Percentiles rank a stretch among this genome's conserved stretches.
Conservation (phyloP, 1,140 invertebrate species). For the Armadillidium nasatum region DNA sequence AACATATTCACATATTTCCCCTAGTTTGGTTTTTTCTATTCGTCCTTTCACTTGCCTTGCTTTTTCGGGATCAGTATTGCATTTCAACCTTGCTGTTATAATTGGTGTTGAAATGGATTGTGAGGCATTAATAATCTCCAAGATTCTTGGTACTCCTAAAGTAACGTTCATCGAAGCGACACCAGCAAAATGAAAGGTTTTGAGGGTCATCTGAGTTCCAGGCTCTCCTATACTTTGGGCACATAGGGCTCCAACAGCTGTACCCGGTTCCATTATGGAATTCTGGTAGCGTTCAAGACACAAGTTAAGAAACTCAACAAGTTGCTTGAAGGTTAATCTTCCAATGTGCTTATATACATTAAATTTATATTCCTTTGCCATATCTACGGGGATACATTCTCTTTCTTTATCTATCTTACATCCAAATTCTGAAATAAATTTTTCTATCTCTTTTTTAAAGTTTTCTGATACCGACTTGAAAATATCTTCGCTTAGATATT, state of each 20-base stretch:
- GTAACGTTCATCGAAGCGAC: constrained; percentile 99
- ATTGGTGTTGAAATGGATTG: constrained; percentile 94
- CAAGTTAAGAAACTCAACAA: constrained; percentile 74
- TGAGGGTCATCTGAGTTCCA: constrained; percentile 99
- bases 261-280: constrained; percentile 83
- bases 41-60: constrained; percentile 86
- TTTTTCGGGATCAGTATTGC: constrained; percentile 70
- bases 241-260: constrained; percentile 93
- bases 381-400: constrained; percentile 44
- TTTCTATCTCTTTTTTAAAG: constrained; percentile 69
- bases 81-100: constrained; percentile 76
- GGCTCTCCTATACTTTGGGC: constrained; percentile 99
- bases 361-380: constrained; percentile 46
- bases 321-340: constrained; percentile 72
- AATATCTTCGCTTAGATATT: constrained; percentile 49
- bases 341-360: constrained; percentile 63
- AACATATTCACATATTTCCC: constrained; percentile 82
- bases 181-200: constrained; percentile 99
- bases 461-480: constrained; percentile 63
- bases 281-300: constrained; percentile 82
- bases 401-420: constrained; percentile 37
- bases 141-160: constrained; percentile 86
- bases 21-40: constrained; percentile 86
- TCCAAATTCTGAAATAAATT: constrained; percentile 44
- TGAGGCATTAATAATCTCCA: constrained; percentile 98